Base-by-base conservation (phyloP, 2,797 vertebrate species). In the Australoheros facetus region DNA sequence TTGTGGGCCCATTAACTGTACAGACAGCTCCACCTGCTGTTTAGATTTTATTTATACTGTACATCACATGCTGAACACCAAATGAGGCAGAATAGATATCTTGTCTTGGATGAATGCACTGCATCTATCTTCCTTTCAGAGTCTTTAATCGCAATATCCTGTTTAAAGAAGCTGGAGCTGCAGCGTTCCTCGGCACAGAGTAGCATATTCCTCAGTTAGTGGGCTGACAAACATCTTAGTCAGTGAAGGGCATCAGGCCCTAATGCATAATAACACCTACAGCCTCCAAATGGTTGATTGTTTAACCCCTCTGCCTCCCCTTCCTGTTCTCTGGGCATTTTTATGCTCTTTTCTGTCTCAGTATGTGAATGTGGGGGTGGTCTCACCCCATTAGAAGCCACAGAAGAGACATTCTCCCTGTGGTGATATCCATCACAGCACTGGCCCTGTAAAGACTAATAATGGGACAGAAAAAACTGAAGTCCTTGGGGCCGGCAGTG, bases 1-100 rank as follows among this genome's bases (percentile, higher is more conserved):
- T 77, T 79, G 51, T 82, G 48, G 78, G 71, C 78, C 64, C 58
- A 86, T 87, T 86, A 85, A 86, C 81, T 82, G 71, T 83, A 84
- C 75, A 85, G 74, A 89, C 81, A 90, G 86, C 90, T 82, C 85
- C 90, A 89, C 85, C 90, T 91, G 79, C 89, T 92, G 91, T 92
- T 91, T 80, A 78, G 58, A 81, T 51, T 81, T 75, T 74, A 86
- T 88, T 90, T 28, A 86, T 77, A 59, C 64, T 69, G 26, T 69
- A 64, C 74, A 58, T 73, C 83, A 53, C 70, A 64, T 39, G 62
- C 74, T 87, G 56, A 86, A 80, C 37, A 14, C 57, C 74, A 85
- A 87, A 91, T 84, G 78, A 74, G 57, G 75, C 80, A 73, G 81
- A 87, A 82, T 81, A 42, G 71, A 85, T 81, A 77, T 83, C 53